These are phyloP conservation scores for Drosophila tristis DNA, from an alignment of 1,140 invertebrate genomes.

Conservation along the genomic window DNA sequence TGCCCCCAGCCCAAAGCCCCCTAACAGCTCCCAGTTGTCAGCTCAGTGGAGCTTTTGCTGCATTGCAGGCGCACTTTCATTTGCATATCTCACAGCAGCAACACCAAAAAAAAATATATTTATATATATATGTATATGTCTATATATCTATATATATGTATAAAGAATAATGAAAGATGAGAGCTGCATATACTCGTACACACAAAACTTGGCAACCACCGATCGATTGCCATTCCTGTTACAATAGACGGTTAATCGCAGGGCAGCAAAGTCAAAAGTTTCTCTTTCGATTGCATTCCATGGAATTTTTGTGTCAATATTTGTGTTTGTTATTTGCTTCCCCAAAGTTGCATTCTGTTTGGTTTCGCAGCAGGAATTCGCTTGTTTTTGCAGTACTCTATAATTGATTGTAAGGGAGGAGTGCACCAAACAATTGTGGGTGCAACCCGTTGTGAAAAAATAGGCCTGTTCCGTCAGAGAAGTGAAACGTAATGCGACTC, in stretches of 20 bases:
- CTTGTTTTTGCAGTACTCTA: no score
- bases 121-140: conserved; percentile 28
- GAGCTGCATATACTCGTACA: not conserved
- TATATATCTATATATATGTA: conserved; percentile 33
- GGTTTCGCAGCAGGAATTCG: no score
- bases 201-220: conserved; percentile 40
- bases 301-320: conserved; percentile 29
- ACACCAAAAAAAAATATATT: conserved; percentile 7
- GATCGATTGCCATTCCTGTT: conserved; percentile 51
- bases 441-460: no score
- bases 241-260: conserved; percentile 56
- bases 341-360: no score
- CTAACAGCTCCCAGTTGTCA: conserved; percentile 43
- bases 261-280: conserved; percentile 50
- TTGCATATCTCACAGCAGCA: conserved; percentile 62
- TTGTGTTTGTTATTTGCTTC: conserved; percentile 85
- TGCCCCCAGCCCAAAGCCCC: conserved; percentile 14
- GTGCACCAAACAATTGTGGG: no score
- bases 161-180: conserved; percentile 29
- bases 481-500: no score
- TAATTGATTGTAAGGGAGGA: no score
- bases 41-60: conserved; percentile 61
- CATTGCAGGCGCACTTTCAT: conserved; percentile 80
- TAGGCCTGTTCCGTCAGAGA: no score
- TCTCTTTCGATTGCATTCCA: conserved; percentile 6